phyloP scores from a whole-genome alignment of 1,140 invertebrate genomes.

The Dreissena polymorpha region DNA sequence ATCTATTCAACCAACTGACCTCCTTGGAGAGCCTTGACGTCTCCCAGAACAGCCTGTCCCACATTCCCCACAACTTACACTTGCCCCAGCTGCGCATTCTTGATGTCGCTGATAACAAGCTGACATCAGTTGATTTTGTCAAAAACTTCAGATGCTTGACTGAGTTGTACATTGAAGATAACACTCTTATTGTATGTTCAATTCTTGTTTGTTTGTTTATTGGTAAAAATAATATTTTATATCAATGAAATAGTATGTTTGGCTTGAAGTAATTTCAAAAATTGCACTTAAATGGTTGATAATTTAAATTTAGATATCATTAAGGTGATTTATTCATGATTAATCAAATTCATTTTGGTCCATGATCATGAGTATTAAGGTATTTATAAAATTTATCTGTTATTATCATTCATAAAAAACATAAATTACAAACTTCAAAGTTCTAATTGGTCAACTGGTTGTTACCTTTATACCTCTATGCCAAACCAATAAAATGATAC shows the following conservation, averaged over 20 bases:
- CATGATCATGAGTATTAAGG: no score
- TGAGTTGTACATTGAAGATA: slow-evolving; percentile 87
- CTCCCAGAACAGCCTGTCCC: slow-evolving; percentile 90
- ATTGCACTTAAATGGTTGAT: no score
- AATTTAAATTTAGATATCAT: no score
- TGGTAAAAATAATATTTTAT: not conserved
- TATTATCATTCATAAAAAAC: no score
- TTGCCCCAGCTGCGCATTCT: slow-evolving; percentile 87
- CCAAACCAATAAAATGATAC: no score
- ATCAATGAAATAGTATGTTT: not conserved
- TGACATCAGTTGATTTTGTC: slow-evolving; percentile 88
- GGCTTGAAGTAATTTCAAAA: not conserved
- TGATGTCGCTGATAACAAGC: slow-evolving; percentile 91
- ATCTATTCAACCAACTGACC: slow-evolving; percentile 42
- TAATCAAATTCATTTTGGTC: no score
- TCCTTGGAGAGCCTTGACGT: slow-evolving; percentile 87
- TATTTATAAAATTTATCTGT: no score
- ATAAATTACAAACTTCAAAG: no score
- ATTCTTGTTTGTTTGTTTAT: not conserved
- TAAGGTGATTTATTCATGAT: no score
- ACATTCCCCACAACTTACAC: slow-evolving; percentile 88
- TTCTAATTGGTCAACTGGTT: no score
- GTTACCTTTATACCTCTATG: no score
- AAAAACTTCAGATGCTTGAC: slow-evolving; percentile 71
- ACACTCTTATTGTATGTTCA: slow-evolving; percentile 74